Conservation (phyloP, 2,888 invertebrate species). For the Nemotelus nigrinus region DNA sequence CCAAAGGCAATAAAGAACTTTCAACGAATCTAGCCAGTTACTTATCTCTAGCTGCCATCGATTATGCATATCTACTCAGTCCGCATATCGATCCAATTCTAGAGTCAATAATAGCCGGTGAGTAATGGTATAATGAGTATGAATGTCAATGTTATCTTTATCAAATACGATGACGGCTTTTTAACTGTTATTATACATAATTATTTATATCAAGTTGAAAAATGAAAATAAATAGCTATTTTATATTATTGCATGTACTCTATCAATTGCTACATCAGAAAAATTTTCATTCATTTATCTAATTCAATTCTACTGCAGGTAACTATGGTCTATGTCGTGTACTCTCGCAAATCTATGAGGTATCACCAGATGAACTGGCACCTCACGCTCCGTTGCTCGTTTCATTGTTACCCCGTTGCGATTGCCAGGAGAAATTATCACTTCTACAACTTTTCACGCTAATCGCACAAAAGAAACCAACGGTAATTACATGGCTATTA, state of each 20-base stretch:
- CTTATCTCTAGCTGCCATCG: slow-evolving; percentile 89
- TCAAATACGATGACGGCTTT: not conserved
- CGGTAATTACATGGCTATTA: slow-evolving; percentile 65
- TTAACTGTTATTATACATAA: not conserved
- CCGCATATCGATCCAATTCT: slow-evolving; percentile 90
- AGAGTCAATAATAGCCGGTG: slow-evolving; percentile 88
- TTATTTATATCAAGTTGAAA: not conserved
- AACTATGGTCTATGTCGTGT: slow-evolving; percentile 90
- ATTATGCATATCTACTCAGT: slow-evolving; percentile 85
- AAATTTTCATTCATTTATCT: too few species aligned
- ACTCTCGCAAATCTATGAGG: slow-evolving; percentile 88
- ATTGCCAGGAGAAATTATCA: slow-evolving; percentile 85
- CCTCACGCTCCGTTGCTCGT: slow-evolving; percentile 86
- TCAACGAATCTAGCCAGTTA: slow-evolving; percentile 92
- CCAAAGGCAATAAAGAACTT: slow-evolving; percentile 89
- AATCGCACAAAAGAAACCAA: slow-evolving; percentile 83
- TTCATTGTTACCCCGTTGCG: slow-evolving; percentile 79
- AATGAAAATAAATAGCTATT: too few species aligned
- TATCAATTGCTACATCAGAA: too few species aligned
- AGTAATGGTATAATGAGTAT: slow-evolving; percentile 65
- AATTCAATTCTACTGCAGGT: slow-evolving; percentile 67
- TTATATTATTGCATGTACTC: too few species aligned
- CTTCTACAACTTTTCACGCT: slow-evolving; percentile 83
- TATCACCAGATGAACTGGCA: slow-evolving; percentile 86
- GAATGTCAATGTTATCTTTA: not conserved